These are phyloP conservation scores for Homarus gammarus DNA, from an alignment of 2,888 invertebrate genomes.

Conservation along the genomic window DNA sequence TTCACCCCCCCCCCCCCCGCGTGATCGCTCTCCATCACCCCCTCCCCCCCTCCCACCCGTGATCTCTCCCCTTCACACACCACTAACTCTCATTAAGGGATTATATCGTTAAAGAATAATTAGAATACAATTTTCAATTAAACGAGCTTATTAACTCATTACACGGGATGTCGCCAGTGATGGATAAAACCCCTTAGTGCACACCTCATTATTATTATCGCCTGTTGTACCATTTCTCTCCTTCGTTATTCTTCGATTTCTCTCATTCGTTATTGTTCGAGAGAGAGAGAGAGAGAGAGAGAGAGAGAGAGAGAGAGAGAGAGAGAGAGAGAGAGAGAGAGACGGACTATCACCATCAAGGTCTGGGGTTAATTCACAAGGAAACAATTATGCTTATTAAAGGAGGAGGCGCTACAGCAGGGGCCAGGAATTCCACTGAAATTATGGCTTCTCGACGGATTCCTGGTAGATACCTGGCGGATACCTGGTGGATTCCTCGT, in stretches of 20 bases:
- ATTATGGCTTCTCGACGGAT: neutral
- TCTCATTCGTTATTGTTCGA: neutral
- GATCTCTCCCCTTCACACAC: too few species aligned
- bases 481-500: neutral
- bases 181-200: too few species aligned
- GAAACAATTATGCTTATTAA: conserved; percentile 5
- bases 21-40: too few species aligned
- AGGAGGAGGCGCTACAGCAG: neutral
- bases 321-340: neutral
- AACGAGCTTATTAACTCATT: too few species aligned
- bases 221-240: too few species aligned
- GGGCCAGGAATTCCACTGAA: neutral
- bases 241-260: conserved; percentile 3
- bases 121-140: too few species aligned
- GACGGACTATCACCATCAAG: neutral
- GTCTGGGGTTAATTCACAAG: neutral
- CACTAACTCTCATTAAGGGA: too few species aligned
- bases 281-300: neutral
- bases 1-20: too few species aligned
- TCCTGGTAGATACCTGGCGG: neutral
- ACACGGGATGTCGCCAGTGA: too few species aligned
- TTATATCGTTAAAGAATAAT: too few species aligned
- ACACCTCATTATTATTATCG: too few species aligned
- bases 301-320: neutral
- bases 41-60: too few species aligned